A percentile compares a stretch with the other conserved stretches of the same genome.
Evolutionary conservation across 2,888 invertebrate genomes (phyloP).

Genomic region (Drosophila multiciliata): DNA sequence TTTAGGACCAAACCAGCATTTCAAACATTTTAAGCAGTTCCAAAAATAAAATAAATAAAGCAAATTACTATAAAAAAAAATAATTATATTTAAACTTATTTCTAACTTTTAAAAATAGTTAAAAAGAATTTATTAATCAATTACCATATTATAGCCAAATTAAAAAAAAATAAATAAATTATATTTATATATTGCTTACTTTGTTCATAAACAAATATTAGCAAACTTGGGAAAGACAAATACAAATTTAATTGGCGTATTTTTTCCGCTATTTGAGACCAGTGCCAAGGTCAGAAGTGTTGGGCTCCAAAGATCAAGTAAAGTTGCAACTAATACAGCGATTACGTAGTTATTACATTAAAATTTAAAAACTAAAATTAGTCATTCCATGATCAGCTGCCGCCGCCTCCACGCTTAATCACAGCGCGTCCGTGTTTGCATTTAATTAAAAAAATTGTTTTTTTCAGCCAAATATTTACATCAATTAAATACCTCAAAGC

Average conservation of each 20-base stretch:
- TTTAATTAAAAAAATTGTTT: slow-evolving; percentile 72
- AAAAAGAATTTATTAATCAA: neutral
- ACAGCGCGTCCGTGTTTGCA: slow-evolving; percentile 53
- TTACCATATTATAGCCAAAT: neutral
- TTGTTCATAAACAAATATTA: neutral
- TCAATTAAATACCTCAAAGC: slow-evolving; percentile 51
- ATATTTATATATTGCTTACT: neutral
- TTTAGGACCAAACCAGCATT: neutral
- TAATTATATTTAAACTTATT: neutral
- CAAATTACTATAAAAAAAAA: neutral
- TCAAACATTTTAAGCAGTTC: neutral
- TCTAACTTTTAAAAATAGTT: neutral
- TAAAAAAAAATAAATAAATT: neutral
- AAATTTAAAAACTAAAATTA: slow-evolving; percentile 10
- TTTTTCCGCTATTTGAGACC: slow-evolving; percentile 4
- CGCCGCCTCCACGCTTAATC: slow-evolving; percentile 49
- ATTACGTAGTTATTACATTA: slow-evolving; percentile 23
- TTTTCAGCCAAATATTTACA: slow-evolving; percentile 69
- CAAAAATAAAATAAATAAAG: neutral
- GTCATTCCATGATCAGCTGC: slow-evolving; percentile 16
- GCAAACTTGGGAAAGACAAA: neutral
- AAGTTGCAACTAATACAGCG: slow-evolving; percentile 5
- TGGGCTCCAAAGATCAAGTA: neutral
- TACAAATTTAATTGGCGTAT: neutral
- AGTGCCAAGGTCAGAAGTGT: slow-evolving; percentile 17